Percentiles rank a stretch among this genome's conserved stretches.
These are phyloP conservation scores for Spisula solida DNA, from an alignment of 2,888 invertebrate genomes.

Conservation along the genomic window DNA sequence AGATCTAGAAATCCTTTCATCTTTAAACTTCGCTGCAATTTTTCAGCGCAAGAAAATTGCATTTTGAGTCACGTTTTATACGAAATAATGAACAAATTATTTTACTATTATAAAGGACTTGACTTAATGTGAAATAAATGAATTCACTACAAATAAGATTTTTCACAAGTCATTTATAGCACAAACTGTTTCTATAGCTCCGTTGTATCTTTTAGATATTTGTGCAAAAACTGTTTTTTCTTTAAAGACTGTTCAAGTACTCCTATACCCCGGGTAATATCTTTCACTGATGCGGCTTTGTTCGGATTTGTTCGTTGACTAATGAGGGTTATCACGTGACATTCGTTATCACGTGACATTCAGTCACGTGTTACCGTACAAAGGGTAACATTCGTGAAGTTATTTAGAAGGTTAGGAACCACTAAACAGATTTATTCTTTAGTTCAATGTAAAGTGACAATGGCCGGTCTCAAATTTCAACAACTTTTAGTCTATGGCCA, in stretches of 20 bases:
- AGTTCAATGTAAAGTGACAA: too few relatives aligned
- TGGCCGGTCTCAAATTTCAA: too few relatives aligned
- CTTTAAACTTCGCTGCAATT: neutral
- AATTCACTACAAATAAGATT: neutral
- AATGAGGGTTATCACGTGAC: too few relatives aligned
- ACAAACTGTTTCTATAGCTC: neutral
- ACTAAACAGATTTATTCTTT: too few relatives aligned
- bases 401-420: too few relatives aligned
- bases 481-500: too few relatives aligned
- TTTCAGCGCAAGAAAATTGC: neutral
- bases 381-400: too few relatives aligned
- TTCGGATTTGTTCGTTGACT: too few relatives aligned
- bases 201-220: neutral
- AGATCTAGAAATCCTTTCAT: neutral
- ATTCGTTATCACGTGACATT: too few relatives aligned
- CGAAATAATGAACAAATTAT: conserved; percentile 2
- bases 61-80: conserved; percentile 1
- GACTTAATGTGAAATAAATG: conserved; percentile 10
- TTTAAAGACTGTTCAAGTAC: neutral
- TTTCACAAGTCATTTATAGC: neutral
- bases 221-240: neutral
- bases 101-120: conserved; percentile 17
- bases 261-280: too few relatives aligned
- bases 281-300: too few relatives aligned
- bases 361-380: too few relatives aligned